A percentile compares a stretch with the other conserved stretches of the same genome.
phyloP scores from a whole-genome alignment of 2,888 invertebrate species.

The Agrypnus murinus region DNA sequence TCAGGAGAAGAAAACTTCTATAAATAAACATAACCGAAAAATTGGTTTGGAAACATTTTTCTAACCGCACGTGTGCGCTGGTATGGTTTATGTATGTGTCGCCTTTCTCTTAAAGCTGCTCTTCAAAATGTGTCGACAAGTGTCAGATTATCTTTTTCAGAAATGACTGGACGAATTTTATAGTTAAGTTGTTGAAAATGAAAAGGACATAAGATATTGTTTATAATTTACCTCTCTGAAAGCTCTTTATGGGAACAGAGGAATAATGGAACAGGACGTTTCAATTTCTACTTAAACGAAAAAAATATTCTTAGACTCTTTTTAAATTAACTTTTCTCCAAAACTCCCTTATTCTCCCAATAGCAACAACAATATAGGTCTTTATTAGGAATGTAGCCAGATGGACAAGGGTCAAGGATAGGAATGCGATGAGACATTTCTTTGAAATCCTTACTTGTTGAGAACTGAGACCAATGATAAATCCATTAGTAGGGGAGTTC shows the following conservation, averaged over 20 bases:
- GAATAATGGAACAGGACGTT: too few relatives aligned
- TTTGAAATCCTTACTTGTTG: background rate
- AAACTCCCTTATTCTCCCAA: background rate
- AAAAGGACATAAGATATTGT: conserved; percentile 2
- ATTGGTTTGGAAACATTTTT: too few relatives aligned
- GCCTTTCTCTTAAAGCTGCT: conserved; percentile 5
- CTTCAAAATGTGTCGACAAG: conserved; percentile 11
- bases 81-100: too few relatives aligned
- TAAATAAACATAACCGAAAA: conserved; percentile 8
- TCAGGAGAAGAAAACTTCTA: background rate
- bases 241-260: background rate
- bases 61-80: background rate
- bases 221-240: conserved; percentile 23
- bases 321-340: too few relatives aligned
- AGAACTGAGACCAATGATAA: background rate
- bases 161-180: conserved; percentile 10
- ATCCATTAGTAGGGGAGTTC: too few relatives aligned
- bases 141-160: conserved; percentile 21
- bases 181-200: background rate
- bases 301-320: too few relatives aligned
- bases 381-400: background rate
- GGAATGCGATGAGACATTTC: conserved; percentile 10
- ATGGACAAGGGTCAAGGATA: conserved; percentile 8
- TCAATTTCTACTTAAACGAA: too few relatives aligned
- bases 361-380: background rate